Conservation (phyloP, 2,888 invertebrate species). For the Pyralis farinalis region DNA sequence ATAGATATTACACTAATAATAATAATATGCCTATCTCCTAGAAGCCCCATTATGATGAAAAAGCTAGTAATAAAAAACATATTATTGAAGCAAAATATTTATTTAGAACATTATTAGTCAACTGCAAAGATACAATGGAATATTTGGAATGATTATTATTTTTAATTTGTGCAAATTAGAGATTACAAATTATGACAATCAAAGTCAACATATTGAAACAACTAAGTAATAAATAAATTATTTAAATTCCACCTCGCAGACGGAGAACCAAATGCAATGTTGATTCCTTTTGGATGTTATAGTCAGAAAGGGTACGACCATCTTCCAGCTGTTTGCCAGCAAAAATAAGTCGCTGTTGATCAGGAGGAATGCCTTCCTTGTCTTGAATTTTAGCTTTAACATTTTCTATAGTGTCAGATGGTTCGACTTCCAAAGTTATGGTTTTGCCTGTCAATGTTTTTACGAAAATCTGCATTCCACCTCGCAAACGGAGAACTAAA, state of each 20-base stretch:
- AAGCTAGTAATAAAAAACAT: too few species aligned
- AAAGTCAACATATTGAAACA: background rate
- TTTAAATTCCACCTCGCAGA: constrained; percentile 18
- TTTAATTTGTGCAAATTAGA: background rate
- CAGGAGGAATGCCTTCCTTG: constrained; percentile 27
- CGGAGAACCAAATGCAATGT: constrained; percentile 13
- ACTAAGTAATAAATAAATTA: background rate
- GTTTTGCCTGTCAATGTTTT: constrained; percentile 28
- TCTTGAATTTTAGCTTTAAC: constrained; percentile 28
- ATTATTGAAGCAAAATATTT: background rate
- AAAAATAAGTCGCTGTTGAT: too few species aligned
- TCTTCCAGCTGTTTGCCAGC: too few species aligned
- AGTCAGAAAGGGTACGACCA: too few species aligned
- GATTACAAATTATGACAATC: background rate
- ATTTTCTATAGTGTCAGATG: too few species aligned
- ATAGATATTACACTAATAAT: too few species aligned
- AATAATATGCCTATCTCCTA: too few species aligned
- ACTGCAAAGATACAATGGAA: background rate
- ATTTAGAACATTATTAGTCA: background rate
- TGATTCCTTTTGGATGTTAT: too few species aligned
- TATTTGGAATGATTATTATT: background rate
- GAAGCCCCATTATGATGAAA: too few species aligned
- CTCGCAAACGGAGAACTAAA: constrained; percentile 24
- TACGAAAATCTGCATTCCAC: constrained; percentile 29
- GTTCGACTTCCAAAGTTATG: constrained; percentile 26